These are phyloP conservation scores for Corapipo altera DNA, from an alignment of 2,113 vertebrate species.

Conservation along the genomic window DNA sequence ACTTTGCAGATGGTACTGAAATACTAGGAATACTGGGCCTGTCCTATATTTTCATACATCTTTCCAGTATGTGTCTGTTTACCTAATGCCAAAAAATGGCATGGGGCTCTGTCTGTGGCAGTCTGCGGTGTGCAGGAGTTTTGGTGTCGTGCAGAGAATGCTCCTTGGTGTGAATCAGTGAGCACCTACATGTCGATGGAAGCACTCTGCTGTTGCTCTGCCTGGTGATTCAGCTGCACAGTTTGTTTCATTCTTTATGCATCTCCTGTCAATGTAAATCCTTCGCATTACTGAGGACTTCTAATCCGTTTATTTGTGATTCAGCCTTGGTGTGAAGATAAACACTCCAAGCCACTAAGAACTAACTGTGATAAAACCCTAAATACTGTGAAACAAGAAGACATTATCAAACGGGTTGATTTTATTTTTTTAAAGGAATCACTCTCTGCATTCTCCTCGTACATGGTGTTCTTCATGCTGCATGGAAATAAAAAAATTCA, in stretches of 20 bases:
- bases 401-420: not conserved
- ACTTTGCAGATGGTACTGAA: not conserved
- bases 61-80: not conserved
- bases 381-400: not conserved
- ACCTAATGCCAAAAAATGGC: rapidly evolving
- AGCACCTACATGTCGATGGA: rapidly evolving
- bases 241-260: not conserved
- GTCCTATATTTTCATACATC: not conserved
- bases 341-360: not conserved
- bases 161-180: rapidly evolving
- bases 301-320: conserved; percentile 18
- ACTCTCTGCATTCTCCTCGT: not conserved
- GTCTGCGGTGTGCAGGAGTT: not conserved
- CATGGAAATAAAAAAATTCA: not conserved
- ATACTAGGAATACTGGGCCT: not conserved
- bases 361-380: not conserved
- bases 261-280: not conserved
- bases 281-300: not conserved
- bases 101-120: not conserved
- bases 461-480: rapidly evolving
- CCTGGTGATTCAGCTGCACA: not conserved
- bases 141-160: rapidly evolving
- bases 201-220: not conserved
- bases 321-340: not conserved
- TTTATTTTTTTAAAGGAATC: not conserved